These are phyloP conservation scores for Tapirus indicus DNA, from an alignment of 2,797 vertebrate species.

Conservation along the genomic window DNA sequence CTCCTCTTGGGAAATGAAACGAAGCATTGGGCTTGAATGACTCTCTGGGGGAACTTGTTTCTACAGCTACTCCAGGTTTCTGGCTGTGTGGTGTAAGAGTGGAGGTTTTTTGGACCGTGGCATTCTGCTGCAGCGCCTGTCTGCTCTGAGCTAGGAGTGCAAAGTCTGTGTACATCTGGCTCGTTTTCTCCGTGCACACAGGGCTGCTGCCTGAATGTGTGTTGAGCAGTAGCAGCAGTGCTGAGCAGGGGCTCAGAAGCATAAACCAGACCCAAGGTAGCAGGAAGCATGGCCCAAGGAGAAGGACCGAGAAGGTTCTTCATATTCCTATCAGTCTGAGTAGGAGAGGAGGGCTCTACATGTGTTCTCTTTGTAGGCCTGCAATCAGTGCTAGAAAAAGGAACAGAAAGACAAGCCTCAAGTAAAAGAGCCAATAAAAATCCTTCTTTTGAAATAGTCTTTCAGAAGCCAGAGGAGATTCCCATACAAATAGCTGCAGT, in stretches of 20 bases:
- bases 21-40: fast-evolving
- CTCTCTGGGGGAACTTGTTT: background rate
- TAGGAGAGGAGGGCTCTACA: background rate
- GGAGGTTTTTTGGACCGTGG: background rate
- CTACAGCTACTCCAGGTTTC: background rate
- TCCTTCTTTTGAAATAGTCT: background rate
- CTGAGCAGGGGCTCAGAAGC: background rate
- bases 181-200: background rate
- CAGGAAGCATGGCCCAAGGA: fast-evolving
- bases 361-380: fast-evolving
- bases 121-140: background rate
- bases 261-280: background rate
- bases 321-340: background rate
- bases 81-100: background rate
- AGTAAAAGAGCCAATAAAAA: constrained; percentile 20
- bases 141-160: background rate
- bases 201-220: background rate
- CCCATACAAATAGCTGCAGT: too few relatives aligned
- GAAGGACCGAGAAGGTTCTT: background rate
- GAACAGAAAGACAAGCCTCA: background rate
- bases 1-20: background rate
- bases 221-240: background rate
- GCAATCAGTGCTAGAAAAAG: background rate
- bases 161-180: background rate
- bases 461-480: background rate